Evolutionary conservation across 2,113 vertebrate genomes (phyloP).

Genomic region (Oriolus oriolus): DNA sequence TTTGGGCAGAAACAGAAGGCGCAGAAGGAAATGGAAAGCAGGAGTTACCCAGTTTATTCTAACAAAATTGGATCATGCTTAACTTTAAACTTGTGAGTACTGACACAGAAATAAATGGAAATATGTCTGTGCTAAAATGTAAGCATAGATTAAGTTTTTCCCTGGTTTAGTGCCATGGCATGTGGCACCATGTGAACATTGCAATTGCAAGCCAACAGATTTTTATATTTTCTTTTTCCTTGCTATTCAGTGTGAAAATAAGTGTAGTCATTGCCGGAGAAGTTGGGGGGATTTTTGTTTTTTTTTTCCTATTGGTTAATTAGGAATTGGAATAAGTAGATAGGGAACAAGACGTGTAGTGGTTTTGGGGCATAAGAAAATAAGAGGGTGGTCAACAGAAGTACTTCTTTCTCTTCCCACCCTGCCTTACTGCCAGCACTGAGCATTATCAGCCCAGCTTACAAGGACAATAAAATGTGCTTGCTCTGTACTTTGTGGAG

Average conservation of each 20-base stretch:
- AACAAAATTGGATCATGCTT: neutral
- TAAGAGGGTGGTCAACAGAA: neutral
- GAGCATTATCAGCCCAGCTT: neutral
- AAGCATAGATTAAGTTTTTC: neutral
- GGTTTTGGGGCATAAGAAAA: neutral
- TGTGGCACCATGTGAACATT: neutral
- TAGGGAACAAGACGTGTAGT: neutral
- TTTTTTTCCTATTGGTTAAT: neutral
- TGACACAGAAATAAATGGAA: neutral
- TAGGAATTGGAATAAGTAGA: neutral
- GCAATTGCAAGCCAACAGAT: neutral
- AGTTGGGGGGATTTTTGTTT: neutral
- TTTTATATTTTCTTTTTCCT: neutral
- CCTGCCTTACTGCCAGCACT: neutral
- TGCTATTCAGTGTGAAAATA: neutral
- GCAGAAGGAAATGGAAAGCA: neutral
- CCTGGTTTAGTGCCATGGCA: neutral
- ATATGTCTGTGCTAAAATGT: neutral
- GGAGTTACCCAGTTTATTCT: neutral
- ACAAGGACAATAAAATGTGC: neutral
- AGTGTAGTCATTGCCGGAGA: neutral
- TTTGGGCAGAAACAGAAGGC: neutral
- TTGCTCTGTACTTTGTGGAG: neutral
- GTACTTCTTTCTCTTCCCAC: neutral
- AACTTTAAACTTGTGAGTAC: neutral